A percentile compares a stretch with the other conserved stretches of the same genome.
phyloP scores from a whole-genome alignment of 2,113 vertebrate species.

The Periophthalmodon schlosseri region DNA sequence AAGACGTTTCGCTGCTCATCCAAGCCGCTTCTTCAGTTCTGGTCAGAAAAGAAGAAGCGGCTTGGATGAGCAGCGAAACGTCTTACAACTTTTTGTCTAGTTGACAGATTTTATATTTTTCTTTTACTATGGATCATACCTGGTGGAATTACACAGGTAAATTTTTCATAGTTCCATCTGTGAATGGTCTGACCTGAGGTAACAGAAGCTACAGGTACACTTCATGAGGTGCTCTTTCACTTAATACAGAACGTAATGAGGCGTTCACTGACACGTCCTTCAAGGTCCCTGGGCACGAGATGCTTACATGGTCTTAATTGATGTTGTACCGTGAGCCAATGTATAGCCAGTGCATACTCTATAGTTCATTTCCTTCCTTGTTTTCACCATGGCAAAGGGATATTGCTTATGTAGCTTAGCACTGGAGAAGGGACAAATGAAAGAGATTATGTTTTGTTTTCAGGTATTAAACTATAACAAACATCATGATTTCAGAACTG shows the following conservation, averaged over 20 bases:
- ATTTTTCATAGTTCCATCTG: neutral
- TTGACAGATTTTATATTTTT: too few relatives aligned
- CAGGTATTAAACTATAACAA: too few relatives aligned
- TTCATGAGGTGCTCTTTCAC: conserved; percentile 10
- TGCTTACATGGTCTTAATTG: conserved; percentile 21
- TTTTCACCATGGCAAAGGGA: neutral
- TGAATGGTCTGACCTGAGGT: conserved; percentile 1
- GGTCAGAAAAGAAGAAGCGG: too few relatives aligned
- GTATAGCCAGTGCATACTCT: neutral
- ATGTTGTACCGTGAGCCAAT: neutral
- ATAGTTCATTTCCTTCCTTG: neutral
- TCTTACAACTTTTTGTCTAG: too few relatives aligned
- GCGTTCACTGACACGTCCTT: conserved; percentile 6
- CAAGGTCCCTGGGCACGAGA: conserved; percentile 24
- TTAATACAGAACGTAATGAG: conserved; percentile 11
- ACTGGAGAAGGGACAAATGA: neutral
- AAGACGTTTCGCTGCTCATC: too few relatives aligned
- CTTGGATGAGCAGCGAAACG: too few relatives aligned
- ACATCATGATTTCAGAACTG: too few relatives aligned
- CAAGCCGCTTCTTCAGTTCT: too few relatives aligned
- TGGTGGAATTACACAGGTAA: neutral
- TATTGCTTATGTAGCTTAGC: neutral
- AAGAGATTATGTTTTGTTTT: too few relatives aligned
- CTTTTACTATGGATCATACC: too few relatives aligned
- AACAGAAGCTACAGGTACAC: conserved; percentile 16